Conservation (phyloP, 2,797 vertebrate species). For the Eleutherodactylus coqui region DNA sequence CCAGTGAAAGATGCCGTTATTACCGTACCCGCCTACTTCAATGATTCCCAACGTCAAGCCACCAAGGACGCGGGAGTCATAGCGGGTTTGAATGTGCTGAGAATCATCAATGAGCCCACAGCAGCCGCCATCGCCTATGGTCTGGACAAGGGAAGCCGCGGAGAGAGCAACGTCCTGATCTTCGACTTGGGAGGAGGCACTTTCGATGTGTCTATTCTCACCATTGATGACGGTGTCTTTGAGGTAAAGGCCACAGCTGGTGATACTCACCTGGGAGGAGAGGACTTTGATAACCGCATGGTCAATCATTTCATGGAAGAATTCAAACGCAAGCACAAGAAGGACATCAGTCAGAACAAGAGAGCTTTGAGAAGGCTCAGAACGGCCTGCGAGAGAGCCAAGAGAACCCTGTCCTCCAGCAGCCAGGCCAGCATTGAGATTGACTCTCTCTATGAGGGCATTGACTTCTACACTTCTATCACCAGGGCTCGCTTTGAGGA, state of each 20-base stretch:
- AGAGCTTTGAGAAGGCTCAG: constrained; percentile 55
- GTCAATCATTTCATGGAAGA: constrained; percentile 12
- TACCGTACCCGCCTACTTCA: constrained; percentile 84
- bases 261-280: constrained; percentile 63
- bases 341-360: constrained; percentile 59
- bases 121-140: constrained; percentile 52
- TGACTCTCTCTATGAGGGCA: constrained; percentile 31
- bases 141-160: constrained; percentile 11
- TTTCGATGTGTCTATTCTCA: constrained; percentile 50
- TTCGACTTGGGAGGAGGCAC: constrained; percentile 62
- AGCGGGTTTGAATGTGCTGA: constrained; percentile 60
- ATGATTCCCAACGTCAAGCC: constrained; percentile 78
- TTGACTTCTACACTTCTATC: constrained; percentile 60
- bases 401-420: constrained; percentile 48
- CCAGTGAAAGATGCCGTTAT: constrained; percentile 9
- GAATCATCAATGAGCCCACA: constrained; percentile 58
- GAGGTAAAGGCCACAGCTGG: constrained; percentile 63
- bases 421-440: constrained; percentile 59
- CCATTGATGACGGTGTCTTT: background rate
- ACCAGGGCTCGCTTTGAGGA: constrained; percentile 55
- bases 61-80: constrained; percentile 63
- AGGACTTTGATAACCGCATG: constrained; percentile 51
- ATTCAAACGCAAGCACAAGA: constrained; percentile 62
- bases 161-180: constrained; percentile 59
- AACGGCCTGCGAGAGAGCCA: constrained; percentile 50